A percentile compares a stretch with the other conserved stretches of the same genome.
Conservation (phyloP, 2,113 vertebrate genomes). For the Sapayoa aenigma region DNA sequence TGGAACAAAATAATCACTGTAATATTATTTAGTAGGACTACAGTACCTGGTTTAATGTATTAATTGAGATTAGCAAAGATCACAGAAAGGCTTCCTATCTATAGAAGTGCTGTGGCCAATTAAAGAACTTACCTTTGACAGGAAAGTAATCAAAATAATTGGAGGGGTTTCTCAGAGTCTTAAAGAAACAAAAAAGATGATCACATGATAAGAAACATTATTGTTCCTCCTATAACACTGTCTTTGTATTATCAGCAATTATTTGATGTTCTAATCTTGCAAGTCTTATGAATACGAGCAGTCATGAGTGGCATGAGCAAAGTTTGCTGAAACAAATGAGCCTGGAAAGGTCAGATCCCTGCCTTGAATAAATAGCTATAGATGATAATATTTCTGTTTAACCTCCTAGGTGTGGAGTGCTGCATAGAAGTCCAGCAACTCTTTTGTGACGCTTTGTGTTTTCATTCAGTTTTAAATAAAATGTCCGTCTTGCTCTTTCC, state of each 20-base stretch:
- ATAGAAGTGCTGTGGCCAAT: background rate
- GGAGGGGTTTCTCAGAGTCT: background rate
- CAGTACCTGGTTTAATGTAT: background rate
- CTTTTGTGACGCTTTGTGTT: rapidly evolving
- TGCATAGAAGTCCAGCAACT: background rate
- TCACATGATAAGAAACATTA: background rate
- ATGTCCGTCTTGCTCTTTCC: background rate
- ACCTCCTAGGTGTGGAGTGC: background rate
- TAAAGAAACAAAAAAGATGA: background rate
- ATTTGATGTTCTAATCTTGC: slow-evolving; percentile 38
- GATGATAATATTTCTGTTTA: background rate
- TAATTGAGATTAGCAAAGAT: background rate
- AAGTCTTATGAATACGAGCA: background rate
- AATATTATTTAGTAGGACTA: background rate
- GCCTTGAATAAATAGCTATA: slow-evolving; percentile 42
- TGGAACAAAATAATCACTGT: background rate
- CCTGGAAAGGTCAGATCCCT: slow-evolving; percentile 40
- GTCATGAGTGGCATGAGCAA: slow-evolving; percentile 13
- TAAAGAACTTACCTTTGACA: background rate
- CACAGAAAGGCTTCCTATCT: background rate
- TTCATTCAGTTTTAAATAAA: background rate
- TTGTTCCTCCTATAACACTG: background rate
- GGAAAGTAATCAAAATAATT: background rate
- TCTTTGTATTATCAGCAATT: background rate
- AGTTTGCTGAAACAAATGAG: slow-evolving; percentile 37